These are phyloP conservation scores for Asobara japonica DNA, from an alignment of 1,140 invertebrate species.

Conservation along the genomic window DNA sequence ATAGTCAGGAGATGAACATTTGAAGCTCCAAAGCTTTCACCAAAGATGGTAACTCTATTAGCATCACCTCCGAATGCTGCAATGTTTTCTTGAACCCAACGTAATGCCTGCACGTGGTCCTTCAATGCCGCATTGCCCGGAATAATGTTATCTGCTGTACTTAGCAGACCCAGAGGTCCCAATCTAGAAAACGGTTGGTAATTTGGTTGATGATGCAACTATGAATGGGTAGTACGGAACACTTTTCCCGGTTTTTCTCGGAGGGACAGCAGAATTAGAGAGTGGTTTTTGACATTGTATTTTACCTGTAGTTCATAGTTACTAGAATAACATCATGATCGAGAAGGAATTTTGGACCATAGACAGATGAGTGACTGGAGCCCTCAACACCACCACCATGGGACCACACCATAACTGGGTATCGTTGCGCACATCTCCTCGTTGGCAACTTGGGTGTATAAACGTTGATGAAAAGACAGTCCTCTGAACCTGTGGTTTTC, in stretches of 20 bases:
- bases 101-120: conserved; percentile 76
- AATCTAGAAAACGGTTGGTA: conserved; percentile 55
- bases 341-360: conserved; percentile 78
- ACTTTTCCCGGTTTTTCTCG: too few relatives aligned
- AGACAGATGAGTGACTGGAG: conserved; percentile 71
- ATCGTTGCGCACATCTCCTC: conserved; percentile 27
- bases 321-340: conserved; percentile 81
- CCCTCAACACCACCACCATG: conserved; percentile 81
- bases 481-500: conserved; percentile 75
- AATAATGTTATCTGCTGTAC: conserved; percentile 68
- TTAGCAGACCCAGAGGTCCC: conserved; percentile 76
- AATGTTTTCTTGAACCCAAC: conserved; percentile 9
- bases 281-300: conserved; percentile 56
- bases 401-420: conserved; percentile 80
- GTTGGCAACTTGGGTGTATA: conserved; percentile 73
- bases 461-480: conserved; percentile 88
- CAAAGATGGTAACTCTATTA: conserved; percentile 75
- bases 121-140: conserved; percentile 80
- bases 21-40: conserved; percentile 77
- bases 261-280: too few relatives aligned
- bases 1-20: conserved; percentile 76
- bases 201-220: neutral
- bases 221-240: neutral
- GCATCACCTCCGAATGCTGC: conserved; percentile 74
- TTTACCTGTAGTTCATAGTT: conserved; percentile 81